phyloP scores from a whole-genome alignment of 2,888 invertebrate species.

The Leuctra nigra region DNA sequence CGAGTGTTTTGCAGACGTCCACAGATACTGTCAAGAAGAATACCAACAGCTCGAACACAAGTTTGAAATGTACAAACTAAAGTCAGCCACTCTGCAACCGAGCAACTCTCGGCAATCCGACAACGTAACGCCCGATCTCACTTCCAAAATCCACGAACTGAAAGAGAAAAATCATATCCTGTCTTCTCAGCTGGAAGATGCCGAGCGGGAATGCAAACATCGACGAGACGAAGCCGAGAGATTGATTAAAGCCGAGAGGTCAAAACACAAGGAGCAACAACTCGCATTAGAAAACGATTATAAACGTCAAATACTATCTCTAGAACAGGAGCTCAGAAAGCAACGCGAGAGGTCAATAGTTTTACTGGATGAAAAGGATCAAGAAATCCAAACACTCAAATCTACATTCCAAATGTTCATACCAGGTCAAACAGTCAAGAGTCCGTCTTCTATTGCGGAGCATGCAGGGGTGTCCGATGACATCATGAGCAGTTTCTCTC shows the following conservation, averaged over 20 bases:
- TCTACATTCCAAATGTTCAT: slow-evolving; percentile 48
- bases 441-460: background rate
- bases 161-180: slow-evolving; percentile 60
- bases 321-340: slow-evolving; percentile 68
- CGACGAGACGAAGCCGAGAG: slow-evolving; percentile 45
- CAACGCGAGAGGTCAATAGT: slow-evolving; percentile 73
- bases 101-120: slow-evolving; percentile 8
- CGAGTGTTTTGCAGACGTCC: slow-evolving; percentile 29
- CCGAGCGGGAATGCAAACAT: slow-evolving; percentile 54
- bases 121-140: slow-evolving; percentile 29
- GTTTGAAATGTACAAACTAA: slow-evolving; percentile 53
- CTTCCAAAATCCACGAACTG: slow-evolving; percentile 52
- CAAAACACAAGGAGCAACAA: slow-evolving; percentile 39
- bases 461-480: slow-evolving; percentile 10
- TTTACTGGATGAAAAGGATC: slow-evolving; percentile 74
- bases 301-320: slow-evolving; percentile 46
- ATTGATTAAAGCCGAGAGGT: slow-evolving; percentile 39
- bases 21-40: slow-evolving; percentile 53
- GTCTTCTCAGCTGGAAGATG: slow-evolving; percentile 54
- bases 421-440: slow-evolving; percentile 38
- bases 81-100: slow-evolving; percentile 28
- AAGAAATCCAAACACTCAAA: slow-evolving; percentile 56
- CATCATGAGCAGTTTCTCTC: slow-evolving; percentile 19
- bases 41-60: slow-evolving; percentile 55
- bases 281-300: slow-evolving; percentile 44